Evolutionary conservation across 30 jellyfish, hydroid and myxozoan species (phyloP).

Genomic region (Aurelia sp.): DNA sequence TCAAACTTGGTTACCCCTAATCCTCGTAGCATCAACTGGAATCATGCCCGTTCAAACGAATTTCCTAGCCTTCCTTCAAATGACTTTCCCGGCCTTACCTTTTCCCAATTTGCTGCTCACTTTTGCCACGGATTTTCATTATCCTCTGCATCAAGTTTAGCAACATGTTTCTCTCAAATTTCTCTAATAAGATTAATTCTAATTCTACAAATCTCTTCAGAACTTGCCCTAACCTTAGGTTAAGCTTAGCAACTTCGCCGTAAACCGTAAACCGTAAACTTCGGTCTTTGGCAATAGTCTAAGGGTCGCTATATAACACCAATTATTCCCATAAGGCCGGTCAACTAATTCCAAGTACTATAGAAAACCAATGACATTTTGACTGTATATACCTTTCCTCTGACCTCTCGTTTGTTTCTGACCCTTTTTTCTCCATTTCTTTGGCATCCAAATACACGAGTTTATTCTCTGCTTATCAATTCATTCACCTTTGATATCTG

Average conservation of each 20-base stretch:
- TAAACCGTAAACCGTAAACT: too few species aligned
- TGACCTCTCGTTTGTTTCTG: conserved; percentile 46
- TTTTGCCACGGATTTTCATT: not conserved
- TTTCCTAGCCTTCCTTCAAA: not conserved
- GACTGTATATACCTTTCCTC: conserved; percentile 34
- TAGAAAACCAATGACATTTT: not conserved
- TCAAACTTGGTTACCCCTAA: too few species aligned
- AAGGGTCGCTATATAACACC: too few species aligned
- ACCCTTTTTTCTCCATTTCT: conserved; percentile 25
- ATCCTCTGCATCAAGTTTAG: not conserved
- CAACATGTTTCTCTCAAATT: not conserved
- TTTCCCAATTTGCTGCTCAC: not conserved
- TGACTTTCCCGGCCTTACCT: not conserved
- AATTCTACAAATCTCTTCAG: not conserved
- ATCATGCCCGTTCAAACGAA: too few species aligned
- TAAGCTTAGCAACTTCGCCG: not conserved
- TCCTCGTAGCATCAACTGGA: too few species aligned
- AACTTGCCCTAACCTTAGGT: not conserved
- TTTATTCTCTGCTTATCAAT: not conserved
- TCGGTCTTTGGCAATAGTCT: too few species aligned
- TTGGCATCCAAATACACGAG: not conserved
- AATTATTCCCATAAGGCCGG: too few species aligned
- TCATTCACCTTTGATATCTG: conserved; percentile 13
- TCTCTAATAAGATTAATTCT: conserved; percentile 4
- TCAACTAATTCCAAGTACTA: not conserved